These are phyloP conservation scores for Nipponacmea schrenckii DNA, from an alignment of 2,888 invertebrate species.

Conservation along the genomic window DNA sequence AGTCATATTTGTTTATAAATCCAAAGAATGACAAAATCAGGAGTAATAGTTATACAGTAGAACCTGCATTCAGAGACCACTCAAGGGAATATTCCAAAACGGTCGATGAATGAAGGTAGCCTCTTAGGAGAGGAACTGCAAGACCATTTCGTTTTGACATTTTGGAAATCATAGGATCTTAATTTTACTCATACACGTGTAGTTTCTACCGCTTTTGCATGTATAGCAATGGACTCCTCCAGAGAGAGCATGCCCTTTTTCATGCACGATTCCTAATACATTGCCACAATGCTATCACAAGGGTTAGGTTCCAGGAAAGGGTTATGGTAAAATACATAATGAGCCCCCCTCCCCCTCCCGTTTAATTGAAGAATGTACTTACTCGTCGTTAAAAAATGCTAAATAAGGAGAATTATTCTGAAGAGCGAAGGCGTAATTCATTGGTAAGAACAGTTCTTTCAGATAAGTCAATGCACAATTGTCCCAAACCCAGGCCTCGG, in stretches of 20 bases:
- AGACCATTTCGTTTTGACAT: too few species aligned
- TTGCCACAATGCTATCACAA: too few species aligned
- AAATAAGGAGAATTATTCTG: conserved; percentile 52
- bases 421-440: conserved; percentile 51
- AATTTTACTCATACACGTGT: too few species aligned
- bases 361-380: conserved; percentile 29
- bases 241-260: too few species aligned
- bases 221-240: too few species aligned
- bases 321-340: background rate
- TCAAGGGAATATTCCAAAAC: background rate
- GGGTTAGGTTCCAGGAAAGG: too few species aligned
- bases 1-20: background rate
- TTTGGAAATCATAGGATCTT: too few species aligned
- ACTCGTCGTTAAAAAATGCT: conserved; percentile 53
- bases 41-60: background rate
- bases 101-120: too few species aligned
- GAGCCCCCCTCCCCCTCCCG: background rate
- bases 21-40: background rate
- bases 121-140: too few species aligned
- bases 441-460: conserved; percentile 47
- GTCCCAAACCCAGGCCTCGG: conserved; percentile 40
- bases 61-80: background rate
- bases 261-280: too few species aligned
- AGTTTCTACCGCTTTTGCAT: too few species aligned
- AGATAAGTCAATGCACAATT: conserved; percentile 52